Evolutionary conservation across 1,140 invertebrate species (phyloP), one percentile per base, ranked within the genome.

Genomic region (Formica exsecta): DNA sequence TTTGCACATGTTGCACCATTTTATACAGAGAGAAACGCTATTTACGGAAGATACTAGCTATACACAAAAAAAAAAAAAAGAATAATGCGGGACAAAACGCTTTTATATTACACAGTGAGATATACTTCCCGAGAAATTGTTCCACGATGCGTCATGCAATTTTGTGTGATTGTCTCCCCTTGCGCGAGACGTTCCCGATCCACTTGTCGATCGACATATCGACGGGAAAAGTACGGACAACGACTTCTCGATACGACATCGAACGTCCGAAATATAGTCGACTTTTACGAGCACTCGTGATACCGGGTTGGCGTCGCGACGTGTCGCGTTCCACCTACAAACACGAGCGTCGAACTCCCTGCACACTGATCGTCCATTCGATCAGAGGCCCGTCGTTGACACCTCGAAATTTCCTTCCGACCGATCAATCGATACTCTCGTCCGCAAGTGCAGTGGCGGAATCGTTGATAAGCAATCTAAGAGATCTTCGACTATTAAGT

Each of bases 231-330:
- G 54, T 83, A 59, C 68, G 61, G 68, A 83, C 54, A 83, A 83
- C 68, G 79, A 83, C 38, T 83, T 83, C 54, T 73, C 54, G 29
- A 61, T 83, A 62, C 79, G 79, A 83, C 38, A 83, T 83, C 25
- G 59, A 48, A 73, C 79, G 79, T 54, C n/a, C 68, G 79, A 83
- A 83, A 74, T 48, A 74, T 48, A 74, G 79, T 74, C 68, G 54
- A 83, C 79, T 83, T 83, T 83, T 83, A 83, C 79, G 79, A 83
- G 54, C 68, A 57, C 25, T 38, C n/a, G 68, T 83, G 76, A 80
- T 68, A 54, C 32, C 38, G 41, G 74, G 8, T 16, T 25, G 76
- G 44, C 64, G 66, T 70, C 36, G 73, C 57, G 57, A 76, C 74
- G 59, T 11, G 59, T 38, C 32, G 41, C n/a, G n/a, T 80, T 54